Evolutionary conservation across 2,797 vertebrate genomes (phyloP).

Genomic region (Chelmon rostratus): DNA sequence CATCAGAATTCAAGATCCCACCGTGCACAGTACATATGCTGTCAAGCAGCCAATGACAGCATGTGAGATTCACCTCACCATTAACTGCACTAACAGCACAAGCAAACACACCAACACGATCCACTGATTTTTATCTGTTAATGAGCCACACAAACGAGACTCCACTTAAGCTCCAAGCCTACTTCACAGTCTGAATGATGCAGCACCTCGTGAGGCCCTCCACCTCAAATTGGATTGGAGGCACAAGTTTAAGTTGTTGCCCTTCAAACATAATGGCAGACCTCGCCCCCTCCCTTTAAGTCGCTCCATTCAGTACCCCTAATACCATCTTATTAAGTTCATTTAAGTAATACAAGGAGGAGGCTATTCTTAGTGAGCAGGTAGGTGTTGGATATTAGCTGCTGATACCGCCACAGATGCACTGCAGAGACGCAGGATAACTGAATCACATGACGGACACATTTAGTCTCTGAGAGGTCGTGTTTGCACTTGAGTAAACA

Average conservation of each 20-base stretch:
- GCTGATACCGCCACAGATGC: conserved; percentile 27
- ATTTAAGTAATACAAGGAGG: conserved; percentile 66
- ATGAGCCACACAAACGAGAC: conserved; percentile 37
- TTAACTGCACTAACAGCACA: conserved; percentile 11
- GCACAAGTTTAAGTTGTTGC: conserved; percentile 63
- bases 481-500: conserved; percentile 44
- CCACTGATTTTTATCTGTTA: conserved; percentile 22
- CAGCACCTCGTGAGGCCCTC: conserved; percentile 18
- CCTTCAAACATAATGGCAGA: conserved; percentile 59
- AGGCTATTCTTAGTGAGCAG: conserved; percentile 60
- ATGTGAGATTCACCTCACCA: conserved; percentile 6
- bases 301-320: conserved; percentile 63
- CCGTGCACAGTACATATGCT: background rate
- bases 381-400: conserved; percentile 45
- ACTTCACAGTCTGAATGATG: conserved; percentile 29
- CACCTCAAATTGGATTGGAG: conserved; percentile 70
- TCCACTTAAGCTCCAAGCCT: conserved; percentile 46
- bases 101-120: background rate
- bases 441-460: conserved; percentile 27
- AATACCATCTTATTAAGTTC: conserved; percentile 77
- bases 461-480: conserved; percentile 31
- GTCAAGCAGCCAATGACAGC: background rate
- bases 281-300: conserved; percentile 36
- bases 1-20: conserved; percentile 15
- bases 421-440: conserved; percentile 17